phyloP scores from a whole-genome alignment of 2,888 invertebrate genomes.

The Rhogogaster chlorosoma region DNA sequence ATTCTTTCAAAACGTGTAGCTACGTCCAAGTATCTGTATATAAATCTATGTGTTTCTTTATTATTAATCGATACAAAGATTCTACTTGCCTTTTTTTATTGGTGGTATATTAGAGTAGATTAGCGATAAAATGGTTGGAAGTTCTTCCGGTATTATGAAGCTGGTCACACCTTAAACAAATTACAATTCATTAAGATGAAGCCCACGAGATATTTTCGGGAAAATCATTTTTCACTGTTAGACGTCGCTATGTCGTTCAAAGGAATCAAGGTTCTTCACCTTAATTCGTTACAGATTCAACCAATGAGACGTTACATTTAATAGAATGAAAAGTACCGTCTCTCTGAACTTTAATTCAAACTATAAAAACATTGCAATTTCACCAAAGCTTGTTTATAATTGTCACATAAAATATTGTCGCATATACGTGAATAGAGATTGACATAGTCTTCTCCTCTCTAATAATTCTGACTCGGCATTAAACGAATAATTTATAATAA shows the following conservation, averaged over 20 bases:
- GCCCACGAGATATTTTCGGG: background rate
- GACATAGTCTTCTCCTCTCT: background rate
- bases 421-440: background rate
- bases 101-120: slow-evolving; percentile 92
- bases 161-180: slow-evolving; percentile 79
- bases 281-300: background rate
- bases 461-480: background rate
- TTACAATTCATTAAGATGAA: slow-evolving; percentile 35
- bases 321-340: background rate
- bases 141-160: slow-evolving; percentile 89
- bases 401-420: background rate
- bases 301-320: background rate
- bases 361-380: background rate
- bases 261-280: background rate
- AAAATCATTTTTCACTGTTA: background rate
- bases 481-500: background rate
- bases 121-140: slow-evolving; percentile 88
- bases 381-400: background rate
- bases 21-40: background rate
- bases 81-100: slow-evolving; percentile 87
- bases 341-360: background rate
- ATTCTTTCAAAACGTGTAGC: background rate
- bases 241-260: background rate
- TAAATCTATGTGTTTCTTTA: background rate
- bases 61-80: background rate